A percentile compares a stretch with the other conserved stretches of the same genome.
phyloP scores from a whole-genome alignment of 1,140 invertebrate species.

The Drosophila guanche region DNA sequence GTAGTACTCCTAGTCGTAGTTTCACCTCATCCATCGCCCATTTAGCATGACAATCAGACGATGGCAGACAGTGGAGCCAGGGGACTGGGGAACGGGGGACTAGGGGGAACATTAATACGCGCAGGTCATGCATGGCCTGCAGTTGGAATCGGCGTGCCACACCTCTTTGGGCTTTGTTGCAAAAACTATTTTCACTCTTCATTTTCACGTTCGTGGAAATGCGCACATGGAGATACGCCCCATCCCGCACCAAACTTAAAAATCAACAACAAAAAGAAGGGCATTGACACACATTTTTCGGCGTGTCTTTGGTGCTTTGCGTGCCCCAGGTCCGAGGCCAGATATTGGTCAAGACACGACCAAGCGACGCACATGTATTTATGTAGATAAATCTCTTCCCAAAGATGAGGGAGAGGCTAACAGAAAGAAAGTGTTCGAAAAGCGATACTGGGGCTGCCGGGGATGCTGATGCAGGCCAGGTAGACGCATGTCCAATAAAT shows the following conservation, averaged over 20 bases:
- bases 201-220: slow-evolving; percentile 77
- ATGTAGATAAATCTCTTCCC: slow-evolving; percentile 22
- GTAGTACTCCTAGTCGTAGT: slow-evolving; percentile 39
- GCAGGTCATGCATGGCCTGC: slow-evolving; percentile 74
- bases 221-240: slow-evolving; percentile 50
- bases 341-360: slow-evolving; percentile 61
- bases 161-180: slow-evolving; percentile 64
- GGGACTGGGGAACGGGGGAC: not conserved
- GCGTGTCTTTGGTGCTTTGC: slow-evolving; percentile 33
- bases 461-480: too few species aligned
- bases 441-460: slow-evolving; percentile 24
- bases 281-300: slow-evolving; percentile 69
- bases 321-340: slow-evolving; percentile 51
- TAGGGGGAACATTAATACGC: slow-evolving; percentile 42
- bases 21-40: slow-evolving; percentile 70
- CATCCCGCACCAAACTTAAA: slow-evolving; percentile 24
- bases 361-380: slow-evolving; percentile 46
- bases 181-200: slow-evolving; percentile 73
- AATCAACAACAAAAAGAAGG: slow-evolving; percentile 50
- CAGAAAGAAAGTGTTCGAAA: slow-evolving; percentile 51
- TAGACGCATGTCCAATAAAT: slow-evolving; percentile 76
- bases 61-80: not conserved
- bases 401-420: slow-evolving; percentile 35
- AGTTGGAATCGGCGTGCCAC: slow-evolving; percentile 65
- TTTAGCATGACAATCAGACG: slow-evolving; percentile 74